Evolutionary conservation across 1,140 invertebrate species (phyloP), one percentile per base, ranked within the genome.

Genomic region (Ericerus pela): DNA sequence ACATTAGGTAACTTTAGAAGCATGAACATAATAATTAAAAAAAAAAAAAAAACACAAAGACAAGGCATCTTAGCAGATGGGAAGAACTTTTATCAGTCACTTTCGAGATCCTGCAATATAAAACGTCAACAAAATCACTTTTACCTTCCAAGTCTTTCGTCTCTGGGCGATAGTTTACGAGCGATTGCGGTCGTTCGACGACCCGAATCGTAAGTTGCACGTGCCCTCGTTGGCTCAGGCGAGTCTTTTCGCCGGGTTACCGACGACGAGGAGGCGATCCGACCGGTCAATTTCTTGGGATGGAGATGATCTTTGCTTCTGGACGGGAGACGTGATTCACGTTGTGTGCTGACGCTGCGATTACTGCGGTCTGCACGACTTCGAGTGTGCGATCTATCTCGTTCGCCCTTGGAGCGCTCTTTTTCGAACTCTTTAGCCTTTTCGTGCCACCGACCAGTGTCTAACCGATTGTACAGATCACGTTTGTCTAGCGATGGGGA

Each of bases 111-210:
- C 30, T 33, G 30, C 30, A 33, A 33, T 33, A 33, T 8, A 10
- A n/a, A 10, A 33, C n/a, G 30, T 33, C 30, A 33, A 33, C 30
- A 33, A 33, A 33, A 47, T 47, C 18, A 47, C 18, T 2, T 47
- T 47, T 47, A 47, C 41, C 41, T 47, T 47, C 12, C 41, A 3
- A 47, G 41, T 47, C 41, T 47, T 14, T 47, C 41, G 10, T 47
- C 41, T 47, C 41, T 47, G 10, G 41, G 41, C 5, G 41, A 47
- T 24, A 12, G 22, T 22, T 47, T 47, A 47, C 18, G 41, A 8
- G 16, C 16, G 22, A 47, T 10, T 10, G 41, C 41, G 14, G 14
- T 18, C 10, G 41, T 14, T 24, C 41, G 41, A 5, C 41, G 41
- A 47, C 41, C 41, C 8, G 41, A 22, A 24, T 47, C 41, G 20